Percentiles rank a stretch among this genome's conserved stretches.
Evolutionary conservation across 1,140 invertebrate genomes (phyloP).

Genomic region (Trachelipus rathkii): DNA sequence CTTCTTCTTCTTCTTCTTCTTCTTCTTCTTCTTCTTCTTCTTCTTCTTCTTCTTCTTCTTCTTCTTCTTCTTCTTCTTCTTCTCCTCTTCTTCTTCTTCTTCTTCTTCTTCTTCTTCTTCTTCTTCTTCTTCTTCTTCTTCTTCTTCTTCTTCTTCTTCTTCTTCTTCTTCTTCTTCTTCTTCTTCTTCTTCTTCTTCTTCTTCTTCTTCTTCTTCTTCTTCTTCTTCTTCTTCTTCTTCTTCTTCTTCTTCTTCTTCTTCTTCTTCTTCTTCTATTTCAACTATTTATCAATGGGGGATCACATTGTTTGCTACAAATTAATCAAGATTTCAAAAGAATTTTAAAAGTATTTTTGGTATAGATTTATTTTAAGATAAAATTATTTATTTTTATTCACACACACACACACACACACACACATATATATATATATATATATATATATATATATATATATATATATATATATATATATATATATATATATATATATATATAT

Average conservation of each 20-base stretch:
- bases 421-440: too few species aligned
- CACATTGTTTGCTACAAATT: too few species aligned
- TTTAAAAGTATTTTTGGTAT: too few species aligned
- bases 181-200: slow-evolving; percentile 9
- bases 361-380: too few species aligned
- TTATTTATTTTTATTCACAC: too few species aligned
- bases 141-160: slow-evolving; percentile 8
- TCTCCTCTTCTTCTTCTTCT: slow-evolving; percentile 4
- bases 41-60: slow-evolving; percentile 9
- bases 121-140: slow-evolving; percentile 9
- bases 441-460: too few species aligned
- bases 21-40: slow-evolving; percentile 8
- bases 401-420: too few species aligned
- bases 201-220: slow-evolving; percentile 8
- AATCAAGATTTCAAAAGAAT: too few species aligned
- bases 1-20: slow-evolving; percentile 3
- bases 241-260: slow-evolving; percentile 3
- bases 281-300: too few species aligned
- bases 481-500: too few species aligned
- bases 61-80: slow-evolving; percentile 8
- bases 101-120: slow-evolving; percentile 8
- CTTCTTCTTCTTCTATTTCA: too few species aligned
- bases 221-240: slow-evolving; percentile 3
- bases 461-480: too few species aligned
- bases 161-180: slow-evolving; percentile 4